phyloP scores from a whole-genome alignment of 2,113 vertebrate species.

The Benitochromis conjunctus region DNA sequence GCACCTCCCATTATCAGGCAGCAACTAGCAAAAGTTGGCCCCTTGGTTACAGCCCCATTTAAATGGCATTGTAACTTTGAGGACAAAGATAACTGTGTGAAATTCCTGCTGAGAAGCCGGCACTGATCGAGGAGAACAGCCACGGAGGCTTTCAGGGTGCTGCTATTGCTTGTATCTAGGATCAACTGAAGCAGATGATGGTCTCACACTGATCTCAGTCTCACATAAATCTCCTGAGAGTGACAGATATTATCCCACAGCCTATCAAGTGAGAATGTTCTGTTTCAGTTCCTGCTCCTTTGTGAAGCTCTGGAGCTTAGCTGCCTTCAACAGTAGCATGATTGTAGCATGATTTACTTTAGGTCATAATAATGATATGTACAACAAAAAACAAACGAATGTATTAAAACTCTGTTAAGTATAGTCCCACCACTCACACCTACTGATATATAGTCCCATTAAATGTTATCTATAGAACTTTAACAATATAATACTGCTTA shows the following conservation, averaged over 20 bases:
- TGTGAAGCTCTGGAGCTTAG: neutral
- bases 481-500: neutral
- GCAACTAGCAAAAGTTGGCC: constrained; percentile 23
- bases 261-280: neutral
- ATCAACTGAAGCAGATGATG: constrained; percentile 37
- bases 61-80: constrained; percentile 62
- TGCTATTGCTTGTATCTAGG: neutral
- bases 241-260: constrained; percentile 6
- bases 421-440: neutral
- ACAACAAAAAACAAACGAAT: neutral
- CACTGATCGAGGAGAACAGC: constrained; percentile 54
- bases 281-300: neutral
- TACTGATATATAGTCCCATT: neutral
- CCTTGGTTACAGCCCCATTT: constrained; percentile 36
- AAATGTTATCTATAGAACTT: neutral
- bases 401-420: neutral
- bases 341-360: neutral
- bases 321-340: neutral
- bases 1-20: constrained; percentile 40
- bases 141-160: constrained; percentile 23
- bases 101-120: constrained; percentile 54
- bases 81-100: constrained; percentile 75
- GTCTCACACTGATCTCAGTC: neutral
- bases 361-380: neutral
- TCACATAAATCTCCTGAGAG: constrained; percentile 30